Percentiles rank a stretch among this genome's conserved stretches.
These are phyloP conservation scores for Dasypolia templi DNA, from an alignment of 2,888 invertebrate species.

Conservation along the genomic window DNA sequence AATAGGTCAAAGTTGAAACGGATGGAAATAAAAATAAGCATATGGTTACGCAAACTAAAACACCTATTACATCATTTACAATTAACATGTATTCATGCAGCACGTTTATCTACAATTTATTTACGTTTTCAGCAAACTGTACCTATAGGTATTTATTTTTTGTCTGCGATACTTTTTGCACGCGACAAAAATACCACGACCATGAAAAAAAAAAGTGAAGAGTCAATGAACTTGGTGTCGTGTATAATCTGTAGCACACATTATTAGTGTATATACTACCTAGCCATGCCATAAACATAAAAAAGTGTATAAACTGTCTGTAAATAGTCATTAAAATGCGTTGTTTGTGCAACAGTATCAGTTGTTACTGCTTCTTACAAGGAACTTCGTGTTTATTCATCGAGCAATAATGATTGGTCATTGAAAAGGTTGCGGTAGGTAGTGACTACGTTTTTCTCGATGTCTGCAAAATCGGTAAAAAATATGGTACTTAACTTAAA, in stretches of 20 bases:
- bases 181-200: constrained; percentile 65
- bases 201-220: constrained; percentile 57
- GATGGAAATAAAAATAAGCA: neutral
- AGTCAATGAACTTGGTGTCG: constrained; percentile 64
- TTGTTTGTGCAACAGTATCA: constrained; percentile 31
- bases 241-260: constrained; percentile 40
- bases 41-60: constrained; percentile 1
- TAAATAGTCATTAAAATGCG: constrained; percentile 42
- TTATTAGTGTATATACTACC: constrained; percentile 15
- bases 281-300: no score
- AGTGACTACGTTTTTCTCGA: constrained; percentile 9
- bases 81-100: constrained; percentile 19
- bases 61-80: neutral
- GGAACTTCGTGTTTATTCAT: constrained; percentile 29
- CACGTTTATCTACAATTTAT: constrained; percentile 23
- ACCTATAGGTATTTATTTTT: constrained; percentile 45
- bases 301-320: no score
- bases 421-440: constrained; percentile 5
- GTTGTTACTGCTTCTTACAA: constrained; percentile 11
- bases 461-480: neutral
- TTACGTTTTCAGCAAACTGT: constrained; percentile 51
- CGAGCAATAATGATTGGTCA: neutral
- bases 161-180: constrained; percentile 60
- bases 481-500: constrained; percentile 4
- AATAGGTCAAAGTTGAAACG: constrained; percentile 42